A percentile compares a stretch with the other conserved stretches of the same genome.
These are phyloP conservation scores for Andricus quercusramuli DNA, from an alignment of 2,888 invertebrate species.

Conservation along the genomic window DNA sequence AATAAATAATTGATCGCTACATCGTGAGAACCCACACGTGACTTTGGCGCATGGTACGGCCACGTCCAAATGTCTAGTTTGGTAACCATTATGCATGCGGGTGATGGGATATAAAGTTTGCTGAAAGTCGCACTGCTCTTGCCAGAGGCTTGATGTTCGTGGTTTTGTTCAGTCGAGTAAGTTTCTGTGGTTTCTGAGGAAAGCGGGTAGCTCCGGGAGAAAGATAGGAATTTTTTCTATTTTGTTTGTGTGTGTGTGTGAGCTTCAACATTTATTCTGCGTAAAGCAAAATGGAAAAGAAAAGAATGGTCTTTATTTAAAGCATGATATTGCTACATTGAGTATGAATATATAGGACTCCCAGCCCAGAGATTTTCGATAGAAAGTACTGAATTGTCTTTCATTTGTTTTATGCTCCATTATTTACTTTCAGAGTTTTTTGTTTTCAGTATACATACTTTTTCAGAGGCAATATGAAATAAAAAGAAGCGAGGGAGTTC, in stretches of 20 bases:
- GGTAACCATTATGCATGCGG: constrained; percentile 18
- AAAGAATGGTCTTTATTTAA: not conserved
- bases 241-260: not conserved
- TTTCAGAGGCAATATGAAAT: too few relatives aligned
- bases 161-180: constrained; percentile 7
- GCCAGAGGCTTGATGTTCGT: not conserved
- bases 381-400: not conserved
- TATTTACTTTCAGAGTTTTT: too few relatives aligned
- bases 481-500: too few relatives aligned
- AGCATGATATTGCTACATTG: constrained; percentile 7
- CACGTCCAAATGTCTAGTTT: constrained; percentile 48
- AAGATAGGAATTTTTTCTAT: not conserved
- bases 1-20: constrained; percentile 39
- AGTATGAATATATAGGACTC: not conserved
- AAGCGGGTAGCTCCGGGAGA: not conserved
- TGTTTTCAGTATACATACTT: too few relatives aligned
- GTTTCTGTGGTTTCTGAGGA: constrained; percentile 2
- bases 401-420: too few relatives aligned
- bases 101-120: not conserved
- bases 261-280: not conserved
- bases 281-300: not conserved
- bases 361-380: not conserved
- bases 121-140: not conserved
- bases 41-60: constrained; percentile 47
- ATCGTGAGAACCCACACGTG: constrained; percentile 46